These are phyloP conservation scores for Puffinus mauretanicus DNA, from an alignment of 2,113 vertebrate species.

Conservation along the genomic window DNA sequence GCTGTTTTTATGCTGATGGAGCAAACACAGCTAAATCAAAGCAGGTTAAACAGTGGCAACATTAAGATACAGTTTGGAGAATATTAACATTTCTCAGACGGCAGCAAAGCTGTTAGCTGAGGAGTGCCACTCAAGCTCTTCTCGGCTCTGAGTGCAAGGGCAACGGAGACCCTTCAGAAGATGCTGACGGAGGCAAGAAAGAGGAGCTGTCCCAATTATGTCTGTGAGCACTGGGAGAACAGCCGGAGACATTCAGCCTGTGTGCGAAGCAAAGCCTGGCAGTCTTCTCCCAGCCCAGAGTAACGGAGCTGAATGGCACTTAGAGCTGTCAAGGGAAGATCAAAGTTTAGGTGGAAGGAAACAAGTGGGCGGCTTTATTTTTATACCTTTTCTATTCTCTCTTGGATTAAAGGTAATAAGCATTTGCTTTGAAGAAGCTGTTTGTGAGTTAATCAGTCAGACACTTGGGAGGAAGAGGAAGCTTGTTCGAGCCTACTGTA, in stretches of 20 bases:
- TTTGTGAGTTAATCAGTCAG: neutral
- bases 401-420: neutral
- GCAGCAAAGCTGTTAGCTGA: neutral
- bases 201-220: neutral
- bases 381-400: neutral
- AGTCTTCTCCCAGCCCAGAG: neutral
- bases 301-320: neutral
- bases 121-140: neutral
- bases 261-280: neutral
- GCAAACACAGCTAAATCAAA: neutral
- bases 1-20: neutral
- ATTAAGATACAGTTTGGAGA: neutral
- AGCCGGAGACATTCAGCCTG: rapidly evolving
- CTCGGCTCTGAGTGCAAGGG: neutral
- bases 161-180: neutral
- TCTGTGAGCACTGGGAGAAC: neutral
- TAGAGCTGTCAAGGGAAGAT: neutral
- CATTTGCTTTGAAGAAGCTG: neutral
- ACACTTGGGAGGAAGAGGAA: neutral
- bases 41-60: neutral
- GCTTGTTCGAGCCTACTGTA: neutral
- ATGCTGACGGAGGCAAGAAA: neutral
- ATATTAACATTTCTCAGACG: neutral
- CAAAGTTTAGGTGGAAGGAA: neutral
- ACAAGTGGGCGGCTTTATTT: neutral